Percentiles rank a stretch among this genome's conserved stretches.
phyloP scores from a whole-genome alignment of 1,140 invertebrate genomes.

The Leptopilina clavipes region DNA sequence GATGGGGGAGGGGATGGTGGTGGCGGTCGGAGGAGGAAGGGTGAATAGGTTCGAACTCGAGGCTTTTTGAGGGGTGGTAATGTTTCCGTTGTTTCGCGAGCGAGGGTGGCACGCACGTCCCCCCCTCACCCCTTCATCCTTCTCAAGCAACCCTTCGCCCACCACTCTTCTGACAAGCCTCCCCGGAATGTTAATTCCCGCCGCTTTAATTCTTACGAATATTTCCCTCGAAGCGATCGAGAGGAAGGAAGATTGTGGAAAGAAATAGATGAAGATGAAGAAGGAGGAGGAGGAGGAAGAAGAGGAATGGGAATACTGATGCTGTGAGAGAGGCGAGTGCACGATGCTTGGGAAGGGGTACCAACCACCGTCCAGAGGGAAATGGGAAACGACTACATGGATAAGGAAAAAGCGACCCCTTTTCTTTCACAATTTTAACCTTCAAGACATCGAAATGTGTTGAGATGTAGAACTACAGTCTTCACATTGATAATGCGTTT shows the following conservation, averaged over 20 bases:
- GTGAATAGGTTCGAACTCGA: constrained; percentile 50
- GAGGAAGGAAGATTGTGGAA: constrained; percentile 44
- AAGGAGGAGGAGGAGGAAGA: constrained; percentile 49
- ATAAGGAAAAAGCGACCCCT: constrained; percentile 40
- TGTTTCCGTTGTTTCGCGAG: constrained; percentile 71
- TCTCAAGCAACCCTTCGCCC: constrained; percentile 40
- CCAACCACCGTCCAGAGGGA: constrained; percentile 42
- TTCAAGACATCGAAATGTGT: constrained; percentile 29
- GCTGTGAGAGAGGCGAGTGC: constrained; percentile 39
- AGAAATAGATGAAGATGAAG: constrained; percentile 41
- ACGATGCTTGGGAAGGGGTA: constrained; percentile 3
- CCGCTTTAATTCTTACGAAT: constrained; percentile 75
- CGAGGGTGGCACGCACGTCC: constrained; percentile 67
- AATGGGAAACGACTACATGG: constrained; percentile 42
- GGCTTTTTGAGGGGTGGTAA: constrained; percentile 62
- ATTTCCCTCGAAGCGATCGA: constrained; percentile 65
- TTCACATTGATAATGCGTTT: background rate
- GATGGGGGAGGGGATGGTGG: constrained; percentile 15
- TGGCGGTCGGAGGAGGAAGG: constrained; percentile 13
- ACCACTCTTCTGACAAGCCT: constrained; percentile 52
- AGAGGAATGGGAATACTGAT: constrained; percentile 48
- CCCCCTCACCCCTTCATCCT: constrained; percentile 45
- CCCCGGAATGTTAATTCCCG: constrained; percentile 74
- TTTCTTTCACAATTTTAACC: constrained; percentile 54
- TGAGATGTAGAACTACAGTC: background rate